phyloP scores from a whole-genome alignment of 2,888 invertebrate species.

The Philaethria dido region DNA sequence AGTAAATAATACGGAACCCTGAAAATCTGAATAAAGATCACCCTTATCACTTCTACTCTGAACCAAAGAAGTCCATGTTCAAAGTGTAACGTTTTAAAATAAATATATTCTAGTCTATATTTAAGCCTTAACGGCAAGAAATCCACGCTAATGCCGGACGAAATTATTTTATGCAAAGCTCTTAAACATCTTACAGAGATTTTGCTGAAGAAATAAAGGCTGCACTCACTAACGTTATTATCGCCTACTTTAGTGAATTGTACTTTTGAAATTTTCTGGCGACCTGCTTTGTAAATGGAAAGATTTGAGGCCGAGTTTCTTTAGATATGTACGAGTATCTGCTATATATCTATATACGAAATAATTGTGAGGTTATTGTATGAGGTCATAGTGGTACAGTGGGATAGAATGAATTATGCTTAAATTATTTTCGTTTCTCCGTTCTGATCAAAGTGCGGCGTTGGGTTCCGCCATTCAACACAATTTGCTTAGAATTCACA shows the following conservation, averaged over 20 bases:
- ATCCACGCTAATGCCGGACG: constrained; percentile 14
- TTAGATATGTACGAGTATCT: too few relatives aligned
- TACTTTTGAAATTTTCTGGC: constrained; percentile 5
- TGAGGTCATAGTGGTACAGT: too few relatives aligned
- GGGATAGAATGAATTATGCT: too few relatives aligned
- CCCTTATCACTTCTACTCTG: neutral
- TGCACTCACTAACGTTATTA: constrained; percentile 23
- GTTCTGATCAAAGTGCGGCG: too few relatives aligned
- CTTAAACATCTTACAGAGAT: constrained; percentile 22
- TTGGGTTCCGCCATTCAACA: too few relatives aligned
- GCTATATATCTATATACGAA: too few relatives aligned
- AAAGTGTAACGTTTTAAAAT: neutral
- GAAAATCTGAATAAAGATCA: neutral
- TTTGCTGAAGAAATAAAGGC: constrained; percentile 15
- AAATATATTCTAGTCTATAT: constrained; percentile 9
- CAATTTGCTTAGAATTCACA: too few relatives aligned
- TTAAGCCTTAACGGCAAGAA: constrained; percentile 11
- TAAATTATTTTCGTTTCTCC: too few relatives aligned
- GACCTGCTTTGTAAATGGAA: neutral
- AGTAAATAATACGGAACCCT: neutral
- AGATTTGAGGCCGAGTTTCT: neutral
- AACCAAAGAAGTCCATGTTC: constrained; percentile 2
- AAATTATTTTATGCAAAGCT: constrained; percentile 25
- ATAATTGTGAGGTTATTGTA: too few relatives aligned
- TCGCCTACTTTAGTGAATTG: constrained; percentile 12